Percentiles rank a stretch among this genome's conserved stretches.
Conservation (phyloP, 92 coral and sea anemone species). For the Virgularia gustaviana region DNA sequence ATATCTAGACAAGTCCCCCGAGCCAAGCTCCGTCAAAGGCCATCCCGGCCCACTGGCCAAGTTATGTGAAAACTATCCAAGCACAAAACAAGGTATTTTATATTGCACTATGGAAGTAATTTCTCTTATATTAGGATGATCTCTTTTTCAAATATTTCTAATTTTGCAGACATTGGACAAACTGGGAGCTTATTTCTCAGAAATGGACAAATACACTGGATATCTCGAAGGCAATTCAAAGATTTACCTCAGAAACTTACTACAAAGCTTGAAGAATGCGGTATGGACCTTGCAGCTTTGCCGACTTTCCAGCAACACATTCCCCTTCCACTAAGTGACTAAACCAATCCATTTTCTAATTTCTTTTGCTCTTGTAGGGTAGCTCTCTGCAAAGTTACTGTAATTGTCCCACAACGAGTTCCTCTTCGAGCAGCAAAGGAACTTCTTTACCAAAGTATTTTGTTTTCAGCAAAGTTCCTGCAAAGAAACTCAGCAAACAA, state of each 20-base stretch:
- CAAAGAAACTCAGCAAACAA: background rate
- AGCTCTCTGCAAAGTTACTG: slow-evolving; percentile 17
- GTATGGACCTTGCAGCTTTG: too few relatives aligned
- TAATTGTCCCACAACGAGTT: slow-evolving; percentile 9
- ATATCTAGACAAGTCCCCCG: slow-evolving; percentile 17
- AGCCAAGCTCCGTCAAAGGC: slow-evolving; percentile 3
- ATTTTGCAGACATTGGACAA: slow-evolving; percentile 23
- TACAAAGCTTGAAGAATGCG: slow-evolving; percentile 11
- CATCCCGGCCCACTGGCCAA: slow-evolving; percentile 6
- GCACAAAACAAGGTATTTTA: slow-evolving; percentile 3
- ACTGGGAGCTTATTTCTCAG: slow-evolving; percentile 20
- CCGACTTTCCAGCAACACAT: too few relatives aligned
- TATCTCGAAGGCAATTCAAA: too few relatives aligned
- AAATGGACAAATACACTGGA: slow-evolving; percentile 25
- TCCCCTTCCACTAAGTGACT: too few relatives aligned
- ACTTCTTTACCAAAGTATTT: too few relatives aligned
- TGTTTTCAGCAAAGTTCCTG: background rate
- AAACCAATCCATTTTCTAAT: too few relatives aligned
- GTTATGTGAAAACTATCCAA: background rate
- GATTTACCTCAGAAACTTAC: background rate
- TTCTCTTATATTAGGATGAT: background rate
- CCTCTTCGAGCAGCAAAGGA: too few relatives aligned
- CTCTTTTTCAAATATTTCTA: background rate
- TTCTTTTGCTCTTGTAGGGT: too few relatives aligned
- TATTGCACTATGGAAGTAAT: background rate